Percentiles rank a stretch among this genome's conserved stretches.
phyloP scores from a whole-genome alignment of 2,888 invertebrate species.

The Scotopteryx bipunctaria region DNA sequence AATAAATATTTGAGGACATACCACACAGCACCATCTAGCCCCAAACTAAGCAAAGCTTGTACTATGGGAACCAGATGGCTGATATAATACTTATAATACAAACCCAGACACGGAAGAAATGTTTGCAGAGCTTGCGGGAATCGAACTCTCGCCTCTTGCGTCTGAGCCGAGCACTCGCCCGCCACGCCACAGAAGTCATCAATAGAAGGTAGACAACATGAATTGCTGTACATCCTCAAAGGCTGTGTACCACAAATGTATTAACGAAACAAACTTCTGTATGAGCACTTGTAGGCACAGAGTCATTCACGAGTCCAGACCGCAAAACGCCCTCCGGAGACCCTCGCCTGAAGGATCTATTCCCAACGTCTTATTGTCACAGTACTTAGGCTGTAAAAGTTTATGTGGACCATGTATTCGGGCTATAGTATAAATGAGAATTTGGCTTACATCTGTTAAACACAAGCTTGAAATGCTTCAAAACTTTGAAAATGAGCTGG shows the following conservation, averaged over 20 bases:
- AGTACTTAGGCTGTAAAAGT: constrained; percentile 27
- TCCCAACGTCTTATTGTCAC: constrained; percentile 28
- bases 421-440: constrained; percentile 16
- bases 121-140: no score
- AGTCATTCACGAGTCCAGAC: constrained; percentile 62
- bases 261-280: constrained; percentile 65
- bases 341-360: constrained; percentile 29
- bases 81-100: no score
- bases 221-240: constrained; percentile 15
- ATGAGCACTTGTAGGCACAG: constrained; percentile 59
- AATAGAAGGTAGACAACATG: no score
- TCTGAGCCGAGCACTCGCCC: no score
- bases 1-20: no score
- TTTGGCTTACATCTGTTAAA: constrained; percentile 1
- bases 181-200: no score
- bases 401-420: constrained; percentile 22
- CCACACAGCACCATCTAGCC: no score
- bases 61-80: no score
- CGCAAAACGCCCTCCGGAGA: constrained; percentile 69
- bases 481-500: no score
- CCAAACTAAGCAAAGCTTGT: no score
- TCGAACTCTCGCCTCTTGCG: no score
- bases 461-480: not conserved
- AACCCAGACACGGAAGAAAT: no score
- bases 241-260: constrained; percentile 44